Evolutionary conservation across 2,888 invertebrate genomes (phyloP).

Genomic region (Lordiphosa fenestrarum): DNA sequence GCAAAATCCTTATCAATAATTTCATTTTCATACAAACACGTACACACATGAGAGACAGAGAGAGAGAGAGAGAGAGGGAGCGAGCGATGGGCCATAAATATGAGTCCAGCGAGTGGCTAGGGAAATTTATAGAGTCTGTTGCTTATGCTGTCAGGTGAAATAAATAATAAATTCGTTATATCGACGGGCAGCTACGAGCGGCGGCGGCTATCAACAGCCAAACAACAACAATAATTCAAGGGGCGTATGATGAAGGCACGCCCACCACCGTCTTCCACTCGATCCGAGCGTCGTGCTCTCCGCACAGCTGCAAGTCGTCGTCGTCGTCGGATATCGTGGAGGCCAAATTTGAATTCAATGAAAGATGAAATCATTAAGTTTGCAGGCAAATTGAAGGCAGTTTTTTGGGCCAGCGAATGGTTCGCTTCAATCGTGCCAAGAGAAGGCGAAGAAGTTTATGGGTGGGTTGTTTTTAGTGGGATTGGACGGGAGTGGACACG

Average conservation of each 20-base stretch:
- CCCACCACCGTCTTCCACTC: conserved; percentile 46
- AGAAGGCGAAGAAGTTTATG: conserved; percentile 19
- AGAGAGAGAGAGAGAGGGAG: neutral
- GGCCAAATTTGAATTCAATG: conserved; percentile 73
- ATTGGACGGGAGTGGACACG: conserved; percentile 8
- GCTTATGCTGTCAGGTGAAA: conserved; percentile 80
- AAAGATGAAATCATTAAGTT: conserved; percentile 78
- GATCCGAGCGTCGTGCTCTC: conserved; percentile 21
- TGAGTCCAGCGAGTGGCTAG: conserved; percentile 53
- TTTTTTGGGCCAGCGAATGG: conserved; percentile 7
- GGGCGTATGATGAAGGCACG: conserved; percentile 56
- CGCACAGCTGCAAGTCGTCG: conserved; percentile 47
- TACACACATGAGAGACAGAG: neutral
- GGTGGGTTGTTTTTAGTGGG: neutral
- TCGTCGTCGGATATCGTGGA: conserved; percentile 29
- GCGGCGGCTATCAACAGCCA: conserved; percentile 55
- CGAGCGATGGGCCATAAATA: conserved; percentile 48
- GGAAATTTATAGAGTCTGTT: conserved; percentile 79
- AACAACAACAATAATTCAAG: conserved; percentile 17
- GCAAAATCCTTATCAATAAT: conserved; percentile 56
- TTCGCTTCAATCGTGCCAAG: conserved; percentile 30
- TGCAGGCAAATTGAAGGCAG: conserved; percentile 53
- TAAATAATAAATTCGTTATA: conserved; percentile 80
- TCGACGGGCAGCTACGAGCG: conserved; percentile 38
- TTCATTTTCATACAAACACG: conserved; percentile 48